Percentiles rank a stretch among this genome's conserved stretches.
phyloP scores from a whole-genome alignment of 2,797 vertebrate genomes.

The Chaunax sp. region DNA sequence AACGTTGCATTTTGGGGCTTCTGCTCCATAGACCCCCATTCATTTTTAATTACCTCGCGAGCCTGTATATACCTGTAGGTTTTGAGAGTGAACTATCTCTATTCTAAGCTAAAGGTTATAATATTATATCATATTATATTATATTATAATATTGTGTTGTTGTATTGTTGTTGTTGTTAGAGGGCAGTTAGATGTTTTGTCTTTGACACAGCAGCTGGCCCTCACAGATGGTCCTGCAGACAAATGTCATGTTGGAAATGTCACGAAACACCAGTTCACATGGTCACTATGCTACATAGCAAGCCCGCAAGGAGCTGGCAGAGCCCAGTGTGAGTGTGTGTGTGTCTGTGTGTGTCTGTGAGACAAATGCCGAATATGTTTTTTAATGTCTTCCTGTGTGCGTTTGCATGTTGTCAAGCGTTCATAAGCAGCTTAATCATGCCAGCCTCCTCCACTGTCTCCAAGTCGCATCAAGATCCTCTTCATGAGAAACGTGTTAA shows the following conservation, averaged over 20 bases:
- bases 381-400: conserved; percentile 22
- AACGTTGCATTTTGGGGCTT: too few species aligned
- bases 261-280: conserved; percentile 63
- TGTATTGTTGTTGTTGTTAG: conserved; percentile 5
- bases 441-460: conserved; percentile 28
- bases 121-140: too few species aligned
- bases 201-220: conserved; percentile 61
- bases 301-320: conserved; percentile 38
- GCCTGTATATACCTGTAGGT: too few species aligned
- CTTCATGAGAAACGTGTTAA: conserved; percentile 57
- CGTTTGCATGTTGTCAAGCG: conserved; percentile 27
- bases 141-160: too few species aligned
- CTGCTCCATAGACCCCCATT: too few species aligned
- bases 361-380: conserved; percentile 11
- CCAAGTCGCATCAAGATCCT: conserved; percentile 35
- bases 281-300: conserved; percentile 55
- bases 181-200: conserved; percentile 29
- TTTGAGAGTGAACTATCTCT: too few species aligned
- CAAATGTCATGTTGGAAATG: conserved; percentile 77
- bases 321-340: conserved; percentile 3
- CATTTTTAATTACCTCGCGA: too few species aligned
- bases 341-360: conserved; percentile 5
- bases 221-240: conserved; percentile 72
- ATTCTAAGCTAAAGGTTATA: too few species aligned
- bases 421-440: conserved; percentile 44